These are phyloP conservation scores for Synanthedon vespiformis DNA, from an alignment of 2,888 invertebrate species.

Conservation along the genomic window DNA sequence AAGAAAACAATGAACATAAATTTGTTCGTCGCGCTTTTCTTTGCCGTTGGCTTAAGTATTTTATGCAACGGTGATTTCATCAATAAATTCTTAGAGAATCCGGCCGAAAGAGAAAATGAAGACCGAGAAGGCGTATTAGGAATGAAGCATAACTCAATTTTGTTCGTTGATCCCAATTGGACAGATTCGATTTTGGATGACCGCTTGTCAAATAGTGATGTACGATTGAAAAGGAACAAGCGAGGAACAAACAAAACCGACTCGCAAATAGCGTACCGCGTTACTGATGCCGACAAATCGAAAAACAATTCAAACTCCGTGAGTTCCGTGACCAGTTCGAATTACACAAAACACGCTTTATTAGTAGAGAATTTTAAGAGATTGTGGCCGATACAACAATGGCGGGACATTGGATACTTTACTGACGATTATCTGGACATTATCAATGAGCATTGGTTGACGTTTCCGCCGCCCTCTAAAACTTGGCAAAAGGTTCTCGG, in stretches of 20 bases:
- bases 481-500: conserved; percentile 72
- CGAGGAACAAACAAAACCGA: conserved; percentile 15
- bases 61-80: conserved; percentile 22
- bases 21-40: conserved; percentile 20
- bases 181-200: neutral
- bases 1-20: conserved; percentile 30
- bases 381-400: conserved; percentile 55
- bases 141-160: conserved; percentile 4
- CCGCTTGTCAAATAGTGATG: neutral
- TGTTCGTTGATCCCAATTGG: neutral
- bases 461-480: conserved; percentile 73
- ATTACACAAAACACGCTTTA: conserved; percentile 20
- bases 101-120: conserved; percentile 7
- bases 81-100: conserved; percentile 8
- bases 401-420: conserved; percentile 69
- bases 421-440: conserved; percentile 66
- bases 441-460: conserved; percentile 80
- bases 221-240: conserved; percentile 10
- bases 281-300: conserved; percentile 13
- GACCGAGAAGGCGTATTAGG: conserved; percentile 5
- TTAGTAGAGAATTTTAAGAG: conserved; percentile 41
- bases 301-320: conserved; percentile 12
- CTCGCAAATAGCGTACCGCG: conserved; percentile 15
- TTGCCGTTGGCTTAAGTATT: conserved; percentile 22
- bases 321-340: neutral